These are phyloP conservation scores for Melanaphis sacchari DNA, from an alignment of 1,140 invertebrate species.

Conservation along the genomic window DNA sequence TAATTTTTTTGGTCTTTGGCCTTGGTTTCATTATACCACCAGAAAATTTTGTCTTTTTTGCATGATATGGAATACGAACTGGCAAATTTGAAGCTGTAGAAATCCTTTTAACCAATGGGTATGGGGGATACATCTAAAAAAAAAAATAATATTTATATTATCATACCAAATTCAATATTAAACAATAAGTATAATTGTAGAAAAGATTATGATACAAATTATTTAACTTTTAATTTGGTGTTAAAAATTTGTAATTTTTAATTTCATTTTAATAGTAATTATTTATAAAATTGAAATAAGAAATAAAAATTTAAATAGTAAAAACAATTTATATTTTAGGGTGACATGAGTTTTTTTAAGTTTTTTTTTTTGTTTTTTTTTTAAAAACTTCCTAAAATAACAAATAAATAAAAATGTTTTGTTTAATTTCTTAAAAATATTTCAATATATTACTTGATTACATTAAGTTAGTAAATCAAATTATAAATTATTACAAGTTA, in stretches of 20 bases:
- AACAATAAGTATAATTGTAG: neutral
- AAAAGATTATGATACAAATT: neutral
- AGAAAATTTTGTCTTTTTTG: constrained; percentile 27
- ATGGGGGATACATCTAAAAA: constrained; percentile 46
- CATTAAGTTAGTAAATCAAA: neutral
- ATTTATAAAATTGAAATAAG: no score
- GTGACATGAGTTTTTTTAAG: no score
- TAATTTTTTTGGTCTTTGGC: constrained; percentile 46
- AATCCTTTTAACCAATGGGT: constrained; percentile 26
- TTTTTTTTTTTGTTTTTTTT: no score
- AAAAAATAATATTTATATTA: neutral
- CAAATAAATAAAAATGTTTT: neutral
- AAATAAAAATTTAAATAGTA: no score
- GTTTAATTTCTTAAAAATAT: neutral
- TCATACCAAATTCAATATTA: neutral
- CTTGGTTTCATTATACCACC: constrained; percentile 48
- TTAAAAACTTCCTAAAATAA: neutral
- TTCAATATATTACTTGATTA: neutral
- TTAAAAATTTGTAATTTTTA: neutral
- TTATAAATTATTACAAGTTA: neutral
- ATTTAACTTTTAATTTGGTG: neutral
- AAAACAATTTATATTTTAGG: no score
- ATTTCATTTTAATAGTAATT: no score
- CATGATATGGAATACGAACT: constrained; percentile 22
- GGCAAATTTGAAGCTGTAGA: constrained; percentile 13